A percentile compares a stretch with the other conserved stretches of the same genome.
Evolutionary conservation across 2,888 invertebrate species (phyloP).

Genomic region (Tryphoninae sp.): DNA sequence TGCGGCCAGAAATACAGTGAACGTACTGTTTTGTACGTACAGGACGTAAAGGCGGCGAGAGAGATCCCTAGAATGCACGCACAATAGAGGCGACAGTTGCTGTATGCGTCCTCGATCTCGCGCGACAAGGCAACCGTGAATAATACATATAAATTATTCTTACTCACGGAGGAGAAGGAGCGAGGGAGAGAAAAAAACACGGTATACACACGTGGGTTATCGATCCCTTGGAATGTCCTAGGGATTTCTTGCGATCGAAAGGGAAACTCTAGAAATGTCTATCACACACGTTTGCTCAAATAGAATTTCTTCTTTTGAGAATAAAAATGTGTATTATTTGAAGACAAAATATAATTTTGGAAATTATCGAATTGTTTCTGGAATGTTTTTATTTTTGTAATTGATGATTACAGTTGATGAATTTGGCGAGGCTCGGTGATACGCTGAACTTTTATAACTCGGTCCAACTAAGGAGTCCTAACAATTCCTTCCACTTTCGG

Average conservation of each 20-base stretch:
- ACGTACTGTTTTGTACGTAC: conserved; percentile 39
- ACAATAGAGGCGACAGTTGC: conserved; percentile 69
- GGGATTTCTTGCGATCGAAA: conserved; percentile 34
- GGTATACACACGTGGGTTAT: conserved; percentile 49
- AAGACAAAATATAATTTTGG: background rate
- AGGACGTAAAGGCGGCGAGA: conserved; percentile 34
- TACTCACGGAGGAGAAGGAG: conserved; percentile 58
- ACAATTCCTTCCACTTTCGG: conserved; percentile 32
- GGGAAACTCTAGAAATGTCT: conserved; percentile 19
- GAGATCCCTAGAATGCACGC: conserved; percentile 60
- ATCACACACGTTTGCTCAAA: background rate
- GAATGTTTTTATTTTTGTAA: background rate
- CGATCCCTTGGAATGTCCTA: conserved; percentile 47
- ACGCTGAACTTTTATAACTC: conserved; percentile 13
- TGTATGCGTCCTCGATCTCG: conserved; percentile 64
- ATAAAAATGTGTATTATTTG: background rate
- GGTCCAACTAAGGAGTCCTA: background rate
- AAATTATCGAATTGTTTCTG: background rate
- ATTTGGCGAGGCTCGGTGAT: conserved; percentile 21
- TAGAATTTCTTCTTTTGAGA: background rate
- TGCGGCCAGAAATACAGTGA: conserved; percentile 43
- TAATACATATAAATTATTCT: conserved; percentile 74
- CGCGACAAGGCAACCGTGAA: conserved; percentile 73
- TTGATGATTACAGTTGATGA: background rate
- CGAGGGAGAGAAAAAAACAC: conserved; percentile 46